Conservation (phyloP, 2,888 invertebrate species). For the Cylloceria caligata region DNA sequence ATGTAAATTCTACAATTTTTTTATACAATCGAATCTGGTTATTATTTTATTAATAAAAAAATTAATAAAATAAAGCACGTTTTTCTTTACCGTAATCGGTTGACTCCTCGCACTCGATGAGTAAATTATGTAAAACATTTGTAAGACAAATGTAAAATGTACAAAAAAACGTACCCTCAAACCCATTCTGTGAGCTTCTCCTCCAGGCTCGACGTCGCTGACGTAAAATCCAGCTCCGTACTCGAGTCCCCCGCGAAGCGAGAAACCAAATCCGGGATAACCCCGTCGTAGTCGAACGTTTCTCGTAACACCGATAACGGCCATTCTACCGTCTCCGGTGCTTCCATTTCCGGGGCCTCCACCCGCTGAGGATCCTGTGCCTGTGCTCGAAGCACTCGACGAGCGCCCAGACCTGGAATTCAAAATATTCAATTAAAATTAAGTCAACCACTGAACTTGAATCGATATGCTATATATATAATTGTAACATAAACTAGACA, state of each 20-base stretch:
- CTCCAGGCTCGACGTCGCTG: conserved; percentile 93
- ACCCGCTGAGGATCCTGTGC: conserved; percentile 79
- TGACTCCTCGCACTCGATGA: too few species aligned
- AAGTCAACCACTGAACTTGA: not conserved
- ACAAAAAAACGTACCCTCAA: conserved; percentile 91
- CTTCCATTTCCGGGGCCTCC: conserved; percentile 78
- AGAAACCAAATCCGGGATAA: conserved; percentile 91
- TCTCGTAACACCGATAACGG: conserved; percentile 87
- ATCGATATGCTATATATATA: conserved; percentile 16
- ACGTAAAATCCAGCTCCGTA: conserved; percentile 97
- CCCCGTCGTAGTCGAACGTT: conserved; percentile 87
- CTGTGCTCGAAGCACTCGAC: conserved; percentile 77
- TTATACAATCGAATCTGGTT: too few species aligned
- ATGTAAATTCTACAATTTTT: too few species aligned
- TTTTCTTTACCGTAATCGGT: too few species aligned
- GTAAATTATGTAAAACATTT: too few species aligned
- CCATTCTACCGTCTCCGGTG: conserved; percentile 85
- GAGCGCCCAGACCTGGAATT: conserved; percentile 80
- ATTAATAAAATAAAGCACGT: too few species aligned
- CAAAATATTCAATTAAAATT: conserved; percentile 34
- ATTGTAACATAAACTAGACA: not conserved
- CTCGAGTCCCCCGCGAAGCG: conserved; percentile 94
- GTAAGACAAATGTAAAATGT: too few species aligned
- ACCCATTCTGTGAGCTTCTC: conserved; percentile 94
- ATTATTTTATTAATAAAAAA: too few species aligned